A percentile compares a stretch with the other conserved stretches of the same genome.
phyloP scores from a whole-genome alignment of 2,113 vertebrate genomes.

The Cyanocitta stelleri region DNA sequence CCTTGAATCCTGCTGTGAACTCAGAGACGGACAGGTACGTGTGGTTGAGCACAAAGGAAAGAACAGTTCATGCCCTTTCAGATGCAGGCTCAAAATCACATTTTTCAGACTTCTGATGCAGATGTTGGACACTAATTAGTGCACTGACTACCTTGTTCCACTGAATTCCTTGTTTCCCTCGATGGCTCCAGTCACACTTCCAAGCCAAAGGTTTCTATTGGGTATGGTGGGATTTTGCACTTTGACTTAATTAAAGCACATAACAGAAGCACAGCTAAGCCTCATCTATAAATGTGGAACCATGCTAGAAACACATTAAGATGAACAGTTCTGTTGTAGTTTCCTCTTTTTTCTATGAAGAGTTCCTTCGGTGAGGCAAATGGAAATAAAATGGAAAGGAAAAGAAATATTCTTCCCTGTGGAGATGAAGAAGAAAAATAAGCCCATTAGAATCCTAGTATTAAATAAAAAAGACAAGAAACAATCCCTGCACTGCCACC shows the following conservation, averaged over 20 bases:
- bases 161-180: neutral
- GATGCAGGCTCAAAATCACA: neutral
- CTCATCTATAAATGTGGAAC: neutral
- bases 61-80: neutral
- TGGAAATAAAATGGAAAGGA: neutral
- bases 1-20: neutral
- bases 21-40: rapidly evolving
- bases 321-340: neutral
- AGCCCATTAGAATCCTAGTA: neutral
- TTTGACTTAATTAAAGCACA: neutral
- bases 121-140: neutral
- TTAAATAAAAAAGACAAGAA: neutral
- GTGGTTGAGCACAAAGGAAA: neutral
- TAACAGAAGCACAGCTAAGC: neutral
- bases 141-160: neutral
- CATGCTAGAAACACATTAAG: neutral
- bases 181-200: neutral
- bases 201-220: neutral
- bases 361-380: neutral
- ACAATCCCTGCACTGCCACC: neutral
- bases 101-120: neutral
- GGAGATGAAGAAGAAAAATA: neutral
- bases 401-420: neutral
- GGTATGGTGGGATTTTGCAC: neutral
- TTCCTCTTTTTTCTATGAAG: neutral